These are phyloP conservation scores for Puntigrus tetrazona DNA, from an alignment of 2,113 vertebrate genomes.

Conservation along the genomic window DNA sequence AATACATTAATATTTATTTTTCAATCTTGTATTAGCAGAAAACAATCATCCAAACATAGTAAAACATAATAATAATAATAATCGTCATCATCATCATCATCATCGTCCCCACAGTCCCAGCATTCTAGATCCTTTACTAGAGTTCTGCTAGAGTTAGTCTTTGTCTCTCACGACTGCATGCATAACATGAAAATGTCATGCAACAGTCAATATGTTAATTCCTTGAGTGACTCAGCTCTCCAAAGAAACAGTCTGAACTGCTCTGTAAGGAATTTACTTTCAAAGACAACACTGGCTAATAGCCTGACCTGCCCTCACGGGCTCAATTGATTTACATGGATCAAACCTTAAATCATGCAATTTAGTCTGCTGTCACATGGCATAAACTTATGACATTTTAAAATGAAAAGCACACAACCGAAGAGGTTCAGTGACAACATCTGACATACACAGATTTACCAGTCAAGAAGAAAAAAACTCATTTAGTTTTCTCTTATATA, in stretches of 20 bases:
- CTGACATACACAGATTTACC: background rate
- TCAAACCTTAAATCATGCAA: conserved; percentile 48
- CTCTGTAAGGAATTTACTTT: conserved; percentile 32
- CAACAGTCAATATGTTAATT: conserved; percentile 34
- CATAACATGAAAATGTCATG: conserved; percentile 19
- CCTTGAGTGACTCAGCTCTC: conserved; percentile 19
- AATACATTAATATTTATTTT: no score
- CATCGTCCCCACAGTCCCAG: background rate
- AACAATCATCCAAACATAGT: background rate
- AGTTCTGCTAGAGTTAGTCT: background rate
- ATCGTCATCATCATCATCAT: no score
- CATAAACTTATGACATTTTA: conserved; percentile 57
- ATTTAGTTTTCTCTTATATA: background rate
- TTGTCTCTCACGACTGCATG: background rate
- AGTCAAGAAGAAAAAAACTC: background rate
- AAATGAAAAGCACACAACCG: conserved; percentile 42
- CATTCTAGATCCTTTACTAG: background rate
- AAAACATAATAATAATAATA: background rate
- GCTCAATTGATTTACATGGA: conserved; percentile 50
- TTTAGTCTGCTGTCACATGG: conserved; percentile 57
- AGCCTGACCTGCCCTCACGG: conserved; percentile 29
- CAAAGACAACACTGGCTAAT: conserved; percentile 30
- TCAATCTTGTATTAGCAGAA: background rate
- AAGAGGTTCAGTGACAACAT: conserved; percentile 27
- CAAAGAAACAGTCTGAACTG: conserved; percentile 19